Evolutionary conservation across 1,140 invertebrate genomes (phyloP), one percentile per base, ranked within the genome.

Genomic region (Forficula auricularia): DNA sequence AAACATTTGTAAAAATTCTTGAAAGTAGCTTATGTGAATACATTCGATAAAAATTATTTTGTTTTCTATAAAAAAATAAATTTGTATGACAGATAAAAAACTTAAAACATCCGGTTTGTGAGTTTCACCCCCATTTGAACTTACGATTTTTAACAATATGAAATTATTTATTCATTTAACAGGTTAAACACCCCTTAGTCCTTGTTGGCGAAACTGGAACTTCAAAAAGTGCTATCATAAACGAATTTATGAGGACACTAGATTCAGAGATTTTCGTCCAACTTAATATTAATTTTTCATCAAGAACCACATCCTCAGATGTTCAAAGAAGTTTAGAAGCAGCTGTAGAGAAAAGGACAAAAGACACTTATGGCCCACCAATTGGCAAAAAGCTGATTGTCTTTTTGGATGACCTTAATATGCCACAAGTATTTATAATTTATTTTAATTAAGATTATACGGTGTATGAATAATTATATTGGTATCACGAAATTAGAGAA

Each of bases 391-490:
- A 79, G 53, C 66, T 92, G 49, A 66, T 89, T 34, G 72, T 87
- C 48, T 92, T 92, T 56, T 80, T 94, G 48, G 89, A 94, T 57
- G 86, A 94, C 53, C 79, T 94, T 75, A 90, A 92, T 59, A 90
- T 90, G 85, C 86, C 87, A 30, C 73, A 84, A 61, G 79, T 87
- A 19, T 47, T 53, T 52, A 47, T 6, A 31, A n/a, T 12, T 27
- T 27, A 27, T 6, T 6, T 27, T 6, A 27, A 27, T 6, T 22
- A n/a, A 40, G 4, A 15, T 40, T 49, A 13, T 45, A 42, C 27
- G 13, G 7, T 43, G 37, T 37, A 8, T 32, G 9, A 37, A 35
- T 38, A 2, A 6, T 42, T 42, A n/a, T n/a, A n/a, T n/a, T n/a
- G n/a, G n/a, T n/a, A n/a, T n/a, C n/a, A n/a, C n/a, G n/a, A n/a